These are phyloP conservation scores for Pyrochroa serraticornis DNA, from an alignment of 2,888 invertebrate genomes.

Conservation along the genomic window DNA sequence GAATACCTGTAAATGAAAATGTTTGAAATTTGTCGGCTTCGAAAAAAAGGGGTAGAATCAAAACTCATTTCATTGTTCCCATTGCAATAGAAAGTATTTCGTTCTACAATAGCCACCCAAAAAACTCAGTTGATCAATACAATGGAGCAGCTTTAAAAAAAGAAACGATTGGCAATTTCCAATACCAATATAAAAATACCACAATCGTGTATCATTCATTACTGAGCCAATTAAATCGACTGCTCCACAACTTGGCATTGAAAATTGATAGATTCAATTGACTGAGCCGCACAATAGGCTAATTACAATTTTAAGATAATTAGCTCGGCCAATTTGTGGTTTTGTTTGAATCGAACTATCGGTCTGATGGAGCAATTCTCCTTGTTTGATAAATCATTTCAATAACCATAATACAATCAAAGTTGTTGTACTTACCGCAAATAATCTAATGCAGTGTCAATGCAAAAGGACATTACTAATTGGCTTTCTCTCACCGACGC, in stretches of 20 bases:
- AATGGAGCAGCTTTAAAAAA: too few species aligned
- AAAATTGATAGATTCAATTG: constrained; percentile 2
- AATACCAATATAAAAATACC: background rate
- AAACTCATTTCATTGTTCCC: too few species aligned
- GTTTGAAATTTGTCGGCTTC: too few species aligned
- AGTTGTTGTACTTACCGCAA: background rate
- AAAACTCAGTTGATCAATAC: background rate
- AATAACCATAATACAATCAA: background rate
- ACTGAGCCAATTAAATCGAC: background rate
- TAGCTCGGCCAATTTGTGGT: constrained; percentile 1
- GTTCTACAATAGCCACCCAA: background rate
- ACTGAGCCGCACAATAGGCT: background rate
- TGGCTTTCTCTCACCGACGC: constrained; percentile 15
- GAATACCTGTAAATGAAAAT: too few species aligned
- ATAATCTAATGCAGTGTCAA: constrained; percentile 7
- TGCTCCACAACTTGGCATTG: background rate
- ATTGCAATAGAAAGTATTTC: too few species aligned
- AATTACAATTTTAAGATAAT: background rate
- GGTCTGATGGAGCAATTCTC: constrained; percentile 1
- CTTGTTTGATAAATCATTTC: background rate
- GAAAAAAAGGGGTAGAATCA: too few species aligned
- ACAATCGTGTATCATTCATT: constrained; percentile 10
- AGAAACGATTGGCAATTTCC: too few species aligned
- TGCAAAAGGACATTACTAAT: constrained; percentile 19
- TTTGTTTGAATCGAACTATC: background rate